These are phyloP conservation scores for Notarius lentiginosus DNA, from an alignment of 2,113 vertebrate species.

Conservation along the genomic window DNA sequence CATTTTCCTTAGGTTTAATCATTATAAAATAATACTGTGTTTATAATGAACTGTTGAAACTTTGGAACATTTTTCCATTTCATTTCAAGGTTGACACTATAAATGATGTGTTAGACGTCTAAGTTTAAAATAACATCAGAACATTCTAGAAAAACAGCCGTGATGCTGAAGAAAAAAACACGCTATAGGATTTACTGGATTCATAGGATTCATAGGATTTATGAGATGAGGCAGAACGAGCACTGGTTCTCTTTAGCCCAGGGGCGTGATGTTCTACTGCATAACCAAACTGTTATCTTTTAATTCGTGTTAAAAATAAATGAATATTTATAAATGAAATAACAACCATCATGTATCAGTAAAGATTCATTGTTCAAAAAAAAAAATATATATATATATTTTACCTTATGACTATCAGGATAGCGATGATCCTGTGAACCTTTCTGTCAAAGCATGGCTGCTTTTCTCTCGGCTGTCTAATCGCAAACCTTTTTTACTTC, in stretches of 20 bases:
- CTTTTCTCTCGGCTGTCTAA: constrained; percentile 46
- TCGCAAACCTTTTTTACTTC: constrained; percentile 62
- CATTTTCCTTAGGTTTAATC: not conserved
- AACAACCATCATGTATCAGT: not conserved
- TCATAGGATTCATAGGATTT: not conserved
- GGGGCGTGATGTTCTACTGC: constrained; percentile 2
- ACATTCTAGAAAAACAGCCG: not conserved
- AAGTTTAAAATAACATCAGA: not conserved
- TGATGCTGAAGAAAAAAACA: not conserved
- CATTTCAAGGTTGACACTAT: not conserved
- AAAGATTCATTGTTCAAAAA: not conserved
- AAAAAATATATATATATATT: too few relatives aligned
- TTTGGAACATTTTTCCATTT: not conserved
- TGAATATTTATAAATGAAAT: not conserved
- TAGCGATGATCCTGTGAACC: constrained; percentile 18
- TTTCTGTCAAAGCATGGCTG: constrained; percentile 39
- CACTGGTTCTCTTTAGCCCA: not conserved
- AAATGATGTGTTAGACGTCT: not conserved
- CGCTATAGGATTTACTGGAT: not conserved
- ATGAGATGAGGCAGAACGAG: not conserved
- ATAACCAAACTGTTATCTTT: not conserved
- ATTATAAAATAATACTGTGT: too few relatives aligned
- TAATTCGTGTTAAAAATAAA: not conserved
- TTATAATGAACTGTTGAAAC: not conserved
- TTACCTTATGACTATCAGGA: constrained; percentile 42